phyloP scores from a whole-genome alignment of 2,888 invertebrate genomes.

The Hemicrepidius hirtus region DNA sequence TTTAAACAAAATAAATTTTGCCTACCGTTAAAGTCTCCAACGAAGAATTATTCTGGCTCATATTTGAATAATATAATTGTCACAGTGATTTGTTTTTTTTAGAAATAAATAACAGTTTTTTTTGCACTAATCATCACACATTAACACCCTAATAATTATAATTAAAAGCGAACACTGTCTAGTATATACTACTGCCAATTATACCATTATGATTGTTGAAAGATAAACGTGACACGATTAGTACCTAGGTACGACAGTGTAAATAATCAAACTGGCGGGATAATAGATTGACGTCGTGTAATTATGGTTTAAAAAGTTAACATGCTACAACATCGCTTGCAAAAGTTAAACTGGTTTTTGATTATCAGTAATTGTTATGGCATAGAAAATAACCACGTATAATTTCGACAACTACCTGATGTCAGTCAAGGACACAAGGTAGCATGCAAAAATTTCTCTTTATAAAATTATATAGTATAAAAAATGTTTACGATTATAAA shows the following conservation, averaged over 20 bases:
- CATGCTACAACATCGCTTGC: background rate
- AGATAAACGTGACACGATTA: background rate
- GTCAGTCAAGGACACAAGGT: too few relatives aligned
- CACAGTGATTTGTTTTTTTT: too few relatives aligned
- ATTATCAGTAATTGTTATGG: background rate
- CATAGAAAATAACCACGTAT: background rate
- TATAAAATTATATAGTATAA: too few relatives aligned
- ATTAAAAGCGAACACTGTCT: too few relatives aligned
- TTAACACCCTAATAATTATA: too few relatives aligned
- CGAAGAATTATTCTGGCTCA: slow-evolving; percentile 6
- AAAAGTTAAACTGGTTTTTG: background rate
- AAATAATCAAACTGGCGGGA: background rate
- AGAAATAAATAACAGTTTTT: too few relatives aligned
- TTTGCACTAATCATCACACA: too few relatives aligned
- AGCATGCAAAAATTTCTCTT: too few relatives aligned
- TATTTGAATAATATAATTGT: slow-evolving; percentile 50
- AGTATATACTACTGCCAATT: too few relatives aligned
- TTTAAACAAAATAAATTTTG: background rate
- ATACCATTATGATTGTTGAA: background rate
- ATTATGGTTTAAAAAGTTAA: background rate
- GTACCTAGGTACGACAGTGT: background rate
- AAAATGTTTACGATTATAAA: too few relatives aligned
- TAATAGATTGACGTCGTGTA: background rate
- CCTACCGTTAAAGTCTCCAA: slow-evolving; percentile 12
- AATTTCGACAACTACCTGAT: too few relatives aligned